phyloP scores from a whole-genome alignment of 2,113 vertebrate species.

The Rhinogobius similis region DNA sequence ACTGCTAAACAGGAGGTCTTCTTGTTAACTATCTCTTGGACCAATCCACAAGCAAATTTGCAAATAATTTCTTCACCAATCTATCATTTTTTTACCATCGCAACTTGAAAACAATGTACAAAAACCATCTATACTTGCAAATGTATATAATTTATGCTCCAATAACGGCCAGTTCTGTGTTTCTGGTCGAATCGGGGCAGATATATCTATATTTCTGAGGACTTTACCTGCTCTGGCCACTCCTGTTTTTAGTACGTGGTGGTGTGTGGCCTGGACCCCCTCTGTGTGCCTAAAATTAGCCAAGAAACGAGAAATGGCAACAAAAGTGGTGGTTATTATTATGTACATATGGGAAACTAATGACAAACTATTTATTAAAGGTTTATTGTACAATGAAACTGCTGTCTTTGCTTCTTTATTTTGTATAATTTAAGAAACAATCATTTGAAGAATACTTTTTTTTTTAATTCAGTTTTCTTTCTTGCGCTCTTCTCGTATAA shows the following conservation, averaged over 20 bases:
- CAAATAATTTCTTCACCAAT: neutral
- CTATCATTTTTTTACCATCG: conserved; percentile 21
- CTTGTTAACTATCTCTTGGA: conserved; percentile 35
- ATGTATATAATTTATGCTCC: conserved; percentile 68
- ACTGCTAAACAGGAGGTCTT: conserved; percentile 28
- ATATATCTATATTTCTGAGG: conserved; percentile 56
- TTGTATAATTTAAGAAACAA: neutral
- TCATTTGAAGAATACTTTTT: no score
- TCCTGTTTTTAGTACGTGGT: conserved; percentile 69
- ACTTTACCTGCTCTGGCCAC: conserved; percentile 60
- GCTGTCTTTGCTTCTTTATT: conserved; percentile 4
- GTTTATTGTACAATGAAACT: conserved; percentile 78
- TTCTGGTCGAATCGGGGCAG: conserved; percentile 61
- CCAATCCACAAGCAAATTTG: conserved; percentile 36
- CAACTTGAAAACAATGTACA: conserved; percentile 58
- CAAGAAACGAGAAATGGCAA: conserved; percentile 71
- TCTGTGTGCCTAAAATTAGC: conserved; percentile 78
- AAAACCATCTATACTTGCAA: conserved; percentile 49
- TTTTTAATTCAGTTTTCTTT: no score
- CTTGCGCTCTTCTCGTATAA: no score
- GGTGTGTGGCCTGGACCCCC: conserved; percentile 68
- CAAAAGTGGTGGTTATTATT: conserved; percentile 71
- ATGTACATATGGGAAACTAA: conserved; percentile 82
- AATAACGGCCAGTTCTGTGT: conserved; percentile 48
- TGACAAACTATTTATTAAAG: conserved; percentile 84